Evolutionary conservation across 1,140 invertebrate species (phyloP).

Genomic region (Calephelis virginiensis): DNA sequence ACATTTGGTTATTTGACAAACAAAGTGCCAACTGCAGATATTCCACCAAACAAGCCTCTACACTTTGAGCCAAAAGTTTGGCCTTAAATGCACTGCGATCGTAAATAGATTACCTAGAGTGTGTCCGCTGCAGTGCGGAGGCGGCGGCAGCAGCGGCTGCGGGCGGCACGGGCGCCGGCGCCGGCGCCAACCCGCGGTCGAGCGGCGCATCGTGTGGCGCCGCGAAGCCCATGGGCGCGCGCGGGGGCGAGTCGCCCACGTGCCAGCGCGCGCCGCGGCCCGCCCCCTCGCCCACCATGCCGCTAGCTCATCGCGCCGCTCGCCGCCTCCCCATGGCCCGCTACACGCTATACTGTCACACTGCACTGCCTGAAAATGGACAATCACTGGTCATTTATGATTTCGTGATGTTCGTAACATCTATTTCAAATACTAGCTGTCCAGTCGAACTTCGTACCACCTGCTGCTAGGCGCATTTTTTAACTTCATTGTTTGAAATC

Average conservation of each 20-base stretch:
- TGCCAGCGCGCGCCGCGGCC: conserved; percentile 84
- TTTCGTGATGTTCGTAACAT: no score
- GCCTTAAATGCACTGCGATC: no score
- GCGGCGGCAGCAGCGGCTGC: conserved; percentile 71
- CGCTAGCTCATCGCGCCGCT: conserved; percentile 68
- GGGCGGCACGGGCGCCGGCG: conserved; percentile 72
- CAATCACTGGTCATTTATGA: background rate
- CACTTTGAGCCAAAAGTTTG: no score
- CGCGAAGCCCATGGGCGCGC: conserved; percentile 79
- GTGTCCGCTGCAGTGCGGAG: conserved; percentile 83
- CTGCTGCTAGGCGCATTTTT: no score
- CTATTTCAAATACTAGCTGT: no score
- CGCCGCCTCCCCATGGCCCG: conserved; percentile 54
- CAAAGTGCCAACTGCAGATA: no score
- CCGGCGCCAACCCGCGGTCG: conserved; percentile 68
- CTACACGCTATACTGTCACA: conserved; percentile 15
- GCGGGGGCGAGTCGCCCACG: conserved; percentile 79
- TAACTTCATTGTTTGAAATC: no score
- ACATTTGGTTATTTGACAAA: no score
- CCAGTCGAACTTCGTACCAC: no score
- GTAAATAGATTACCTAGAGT: conserved; percentile 78
- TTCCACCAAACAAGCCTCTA: no score
- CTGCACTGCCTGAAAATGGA: conserved; percentile 11
- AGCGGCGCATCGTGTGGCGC: conserved; percentile 71
- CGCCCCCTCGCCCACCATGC: conserved; percentile 78